phyloP scores from a whole-genome alignment of 2,113 vertebrate genomes.

The Rostratula benghalensis region DNA sequence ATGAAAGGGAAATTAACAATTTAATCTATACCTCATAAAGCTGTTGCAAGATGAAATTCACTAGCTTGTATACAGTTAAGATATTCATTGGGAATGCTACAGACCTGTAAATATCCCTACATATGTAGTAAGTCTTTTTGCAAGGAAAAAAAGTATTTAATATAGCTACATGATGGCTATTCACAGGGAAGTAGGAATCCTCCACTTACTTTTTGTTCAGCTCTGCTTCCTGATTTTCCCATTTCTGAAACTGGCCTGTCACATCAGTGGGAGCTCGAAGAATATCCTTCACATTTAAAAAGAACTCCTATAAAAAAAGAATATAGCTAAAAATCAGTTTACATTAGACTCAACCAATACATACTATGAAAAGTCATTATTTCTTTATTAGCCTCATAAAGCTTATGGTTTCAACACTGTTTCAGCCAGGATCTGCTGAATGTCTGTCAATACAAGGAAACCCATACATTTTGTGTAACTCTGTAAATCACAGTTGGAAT shows the following conservation, averaged over 20 bases:
- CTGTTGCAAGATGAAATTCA: neutral
- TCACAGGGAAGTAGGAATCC: neutral
- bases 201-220: constrained; percentile 83
- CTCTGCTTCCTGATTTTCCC: constrained; percentile 84
- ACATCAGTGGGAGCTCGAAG: constrained; percentile 83
- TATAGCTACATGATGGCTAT: neutral
- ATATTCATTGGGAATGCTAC: neutral
- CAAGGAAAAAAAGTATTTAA: neutral
- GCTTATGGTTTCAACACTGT: neutral
- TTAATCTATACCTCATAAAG: neutral
- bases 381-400: neutral
- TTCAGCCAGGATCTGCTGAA: neutral
- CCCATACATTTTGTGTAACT: neutral
- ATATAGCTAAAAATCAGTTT: neutral
- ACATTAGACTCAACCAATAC: neutral
- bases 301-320: constrained; percentile 86
- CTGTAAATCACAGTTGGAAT: neutral
- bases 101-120: neutral
- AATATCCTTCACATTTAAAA: constrained; percentile 94
- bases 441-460: constrained; percentile 1
- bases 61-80: neutral
- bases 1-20: neutral
- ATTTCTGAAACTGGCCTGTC: constrained; percentile 90
- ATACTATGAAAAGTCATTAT: neutral
- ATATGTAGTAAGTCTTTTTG: neutral